Conservation (phyloP, 1,140 invertebrate genomes). For the Cephus cinctus region DNA sequence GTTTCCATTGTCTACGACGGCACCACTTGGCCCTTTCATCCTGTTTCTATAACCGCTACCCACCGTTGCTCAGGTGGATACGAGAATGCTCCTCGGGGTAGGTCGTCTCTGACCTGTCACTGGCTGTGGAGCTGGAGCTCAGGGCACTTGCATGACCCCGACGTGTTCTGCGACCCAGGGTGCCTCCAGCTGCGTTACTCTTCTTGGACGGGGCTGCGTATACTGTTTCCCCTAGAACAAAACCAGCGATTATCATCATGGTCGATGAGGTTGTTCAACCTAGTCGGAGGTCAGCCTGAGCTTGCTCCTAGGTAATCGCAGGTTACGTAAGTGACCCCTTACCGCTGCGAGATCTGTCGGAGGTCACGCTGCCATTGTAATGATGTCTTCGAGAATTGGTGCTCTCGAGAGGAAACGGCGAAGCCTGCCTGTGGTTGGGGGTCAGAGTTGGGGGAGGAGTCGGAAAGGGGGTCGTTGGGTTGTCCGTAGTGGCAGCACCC, state of each 20-base stretch:
- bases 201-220: constrained; percentile 55
- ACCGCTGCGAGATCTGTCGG: constrained; percentile 41
- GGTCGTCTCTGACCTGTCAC: constrained; percentile 40
- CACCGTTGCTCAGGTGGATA: constrained; percentile 42
- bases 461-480: constrained; percentile 54
- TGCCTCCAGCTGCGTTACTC: constrained; percentile 31
- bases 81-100: constrained; percentile 41
- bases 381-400: constrained; percentile 61
- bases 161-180: constrained; percentile 36
- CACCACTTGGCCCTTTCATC: too few relatives aligned
- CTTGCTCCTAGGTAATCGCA: too few relatives aligned
- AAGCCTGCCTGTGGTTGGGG: constrained; percentile 63
- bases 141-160: constrained; percentile 41
- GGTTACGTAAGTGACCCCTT: too few relatives aligned
- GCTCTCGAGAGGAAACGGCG: constrained; percentile 67
- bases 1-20: too few relatives aligned
- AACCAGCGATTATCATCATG: constrained; percentile 20
- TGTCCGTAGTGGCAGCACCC: constrained; percentile 55
- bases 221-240: constrained; percentile 48
- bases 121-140: constrained; percentile 42
- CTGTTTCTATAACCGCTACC: constrained; percentile 15
- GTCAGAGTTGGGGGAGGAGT: constrained; percentile 52
- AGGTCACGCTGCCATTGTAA: constrained; percentile 48
- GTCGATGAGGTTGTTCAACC: too few relatives aligned
- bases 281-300: too few relatives aligned